Base-by-base conservation (phyloP, 2,888 invertebrate species). In the Aethes cnicana region DNA sequence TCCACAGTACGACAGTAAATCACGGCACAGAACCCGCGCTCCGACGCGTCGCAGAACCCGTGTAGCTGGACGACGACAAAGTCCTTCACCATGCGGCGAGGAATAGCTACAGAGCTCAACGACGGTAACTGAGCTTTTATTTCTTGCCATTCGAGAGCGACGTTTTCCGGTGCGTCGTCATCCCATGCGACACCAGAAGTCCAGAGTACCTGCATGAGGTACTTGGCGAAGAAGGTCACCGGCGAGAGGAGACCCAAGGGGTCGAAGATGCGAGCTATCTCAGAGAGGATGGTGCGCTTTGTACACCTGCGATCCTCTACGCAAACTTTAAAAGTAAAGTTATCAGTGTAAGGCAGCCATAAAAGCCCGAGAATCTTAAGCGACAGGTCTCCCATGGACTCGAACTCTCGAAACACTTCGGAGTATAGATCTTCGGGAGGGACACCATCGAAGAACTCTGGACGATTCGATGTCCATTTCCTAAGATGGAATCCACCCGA, bases 181-280 rank as follows among this genome's bases (percentile, higher is more conserved):
- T n/a, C n/a, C n/a, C n/a, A n/a, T n/a, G n/a, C n/a, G n/a, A n/a
- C n/a, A n/a, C n/a, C n/a, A n/a, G n/a, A n/a, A n/a, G n/a, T n/a
- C n/a, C n/a, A n/a, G n/a, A 28, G 28, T 3, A 28, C 3, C 12
- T 28, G 28, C 28, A 28, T 28, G 11, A 28, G 4, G 28, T 28
- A 28, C 11, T 28, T 28, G 12, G 28, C 28, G 12, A 8, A 12
- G n/a, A 28, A 36, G 4, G 21, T 21, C 4, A 36, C 21, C 1
- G 36, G 36, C 1, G 18, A n/a, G 20, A 36, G 21, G 6, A 36
- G 11, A 11, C 36, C 36, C 21, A 20, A 5, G 2, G 21, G 36
- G 16, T 36, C 36, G 11, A 18, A 36, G 7, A 36, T 36, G 2
- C 36, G 36, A 20, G 36, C 36, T 2, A 36, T 36, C 4, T 36